Conservation (phyloP, 1,140 invertebrate genomes). For the Drosophila biarmipes region DNA sequence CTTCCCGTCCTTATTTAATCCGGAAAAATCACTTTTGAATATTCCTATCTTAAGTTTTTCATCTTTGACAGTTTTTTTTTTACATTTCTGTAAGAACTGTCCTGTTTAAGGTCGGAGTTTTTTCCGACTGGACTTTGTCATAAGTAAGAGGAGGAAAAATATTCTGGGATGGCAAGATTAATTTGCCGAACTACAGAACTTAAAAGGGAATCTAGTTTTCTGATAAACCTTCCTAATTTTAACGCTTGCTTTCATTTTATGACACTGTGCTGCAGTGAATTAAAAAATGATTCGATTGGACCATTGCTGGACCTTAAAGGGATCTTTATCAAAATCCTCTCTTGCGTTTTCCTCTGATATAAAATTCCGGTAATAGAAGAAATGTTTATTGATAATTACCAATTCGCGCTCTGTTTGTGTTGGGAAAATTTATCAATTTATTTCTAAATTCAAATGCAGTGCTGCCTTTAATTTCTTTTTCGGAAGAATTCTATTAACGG, state of each 20-base stretch:
- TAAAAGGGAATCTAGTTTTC: conserved; percentile 6
- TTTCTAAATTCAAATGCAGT: not conserved
- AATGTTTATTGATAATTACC: conserved; percentile 2
- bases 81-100: too few relatives aligned
- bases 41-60: conserved; percentile 2
- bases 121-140: not conserved
- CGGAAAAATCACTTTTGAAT: conserved; percentile 8
- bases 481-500: too few relatives aligned
- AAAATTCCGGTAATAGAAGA: not conserved
- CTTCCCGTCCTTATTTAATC: not conserved
- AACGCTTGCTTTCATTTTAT: not conserved
- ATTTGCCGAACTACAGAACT: conserved; percentile 3
- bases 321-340: conserved; percentile 2
- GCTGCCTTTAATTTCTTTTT: too few relatives aligned
- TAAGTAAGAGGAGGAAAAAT: not conserved
- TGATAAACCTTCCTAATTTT: conserved; percentile 12
- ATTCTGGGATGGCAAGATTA: not conserved
- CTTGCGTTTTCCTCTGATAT: not conserved
- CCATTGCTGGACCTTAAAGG: conserved; percentile 1
- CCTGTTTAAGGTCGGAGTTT: not conserved
- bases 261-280: not conserved
- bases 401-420: not conserved
- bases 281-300: not conserved
- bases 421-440: not conserved
- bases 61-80: conserved; percentile 6